These are phyloP conservation scores for Zalophus californianus DNA, from an alignment of 2,797 vertebrate genomes.

Conservation along the genomic window DNA sequence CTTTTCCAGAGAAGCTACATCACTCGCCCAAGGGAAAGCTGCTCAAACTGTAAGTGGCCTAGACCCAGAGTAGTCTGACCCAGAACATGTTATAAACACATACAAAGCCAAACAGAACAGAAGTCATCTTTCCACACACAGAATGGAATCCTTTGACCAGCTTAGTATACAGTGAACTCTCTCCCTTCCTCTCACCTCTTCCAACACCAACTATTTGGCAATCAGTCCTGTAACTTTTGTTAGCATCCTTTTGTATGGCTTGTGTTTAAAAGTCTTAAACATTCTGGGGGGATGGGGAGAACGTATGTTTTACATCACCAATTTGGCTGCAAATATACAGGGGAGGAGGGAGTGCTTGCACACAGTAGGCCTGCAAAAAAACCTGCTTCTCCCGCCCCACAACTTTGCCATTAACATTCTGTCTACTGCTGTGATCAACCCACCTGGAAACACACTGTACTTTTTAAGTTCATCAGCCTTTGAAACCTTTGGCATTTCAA, in stretches of 20 bases:
- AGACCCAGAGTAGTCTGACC: not conserved
- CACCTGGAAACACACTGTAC: not conserved
- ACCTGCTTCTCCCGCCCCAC: not conserved
- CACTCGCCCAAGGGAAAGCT: not conserved
- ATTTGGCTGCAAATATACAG: not conserved
- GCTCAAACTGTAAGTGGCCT: not conserved
- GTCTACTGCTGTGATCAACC: not conserved
- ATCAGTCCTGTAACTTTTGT: not conserved
- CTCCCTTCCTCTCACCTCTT: not conserved
- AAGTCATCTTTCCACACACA: not conserved
- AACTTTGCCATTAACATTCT: not conserved
- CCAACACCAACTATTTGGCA: not conserved
- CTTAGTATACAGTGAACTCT: not conserved
- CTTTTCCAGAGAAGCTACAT: not conserved
- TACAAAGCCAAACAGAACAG: not conserved
- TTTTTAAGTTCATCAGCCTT: constrained; percentile 15
- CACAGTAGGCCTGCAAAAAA: not conserved
- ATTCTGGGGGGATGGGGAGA: too few species aligned
- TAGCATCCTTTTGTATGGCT: not conserved
- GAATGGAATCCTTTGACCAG: not conserved
- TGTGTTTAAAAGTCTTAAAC: not conserved
- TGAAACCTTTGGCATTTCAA: constrained; percentile 33
- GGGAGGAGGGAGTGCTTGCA: not conserved
- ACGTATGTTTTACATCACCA: not conserved
- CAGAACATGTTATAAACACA: not conserved